These are phyloP conservation scores for Burhinus bistriatus DNA, from an alignment of 2,113 vertebrate species.

Conservation along the genomic window DNA sequence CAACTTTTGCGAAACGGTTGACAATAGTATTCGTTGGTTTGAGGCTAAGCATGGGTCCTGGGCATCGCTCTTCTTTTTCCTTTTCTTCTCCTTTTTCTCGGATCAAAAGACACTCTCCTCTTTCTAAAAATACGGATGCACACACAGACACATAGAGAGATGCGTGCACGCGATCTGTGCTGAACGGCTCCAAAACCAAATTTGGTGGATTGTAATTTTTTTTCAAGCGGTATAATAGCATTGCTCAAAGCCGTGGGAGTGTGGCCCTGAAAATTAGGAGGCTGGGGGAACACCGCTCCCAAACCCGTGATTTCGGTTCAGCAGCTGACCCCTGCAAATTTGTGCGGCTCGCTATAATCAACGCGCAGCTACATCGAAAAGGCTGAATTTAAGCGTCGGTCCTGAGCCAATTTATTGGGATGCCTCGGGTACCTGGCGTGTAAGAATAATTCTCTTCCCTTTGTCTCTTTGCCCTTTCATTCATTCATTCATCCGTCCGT, in stretches of 20 bases:
- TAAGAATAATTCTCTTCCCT: not conserved
- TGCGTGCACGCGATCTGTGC: not conserved
- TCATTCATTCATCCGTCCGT: not conserved
- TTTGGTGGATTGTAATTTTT: not conserved
- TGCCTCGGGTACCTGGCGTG: not conserved
- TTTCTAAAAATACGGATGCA: not conserved
- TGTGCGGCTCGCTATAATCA: not conserved
- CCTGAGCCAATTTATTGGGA: not conserved
- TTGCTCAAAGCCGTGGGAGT: not conserved
- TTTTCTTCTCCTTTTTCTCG: not conserved
- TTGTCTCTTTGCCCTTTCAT: slow-evolving; percentile 42
- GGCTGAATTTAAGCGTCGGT: not conserved
- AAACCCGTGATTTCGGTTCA: not conserved
- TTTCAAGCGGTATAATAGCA: not conserved
- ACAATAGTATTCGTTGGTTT: slow-evolving; percentile 12
- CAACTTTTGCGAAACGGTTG: slow-evolving; percentile 11
- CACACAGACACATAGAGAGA: not conserved
- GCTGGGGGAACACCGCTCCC: not conserved
- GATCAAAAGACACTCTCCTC: not conserved
- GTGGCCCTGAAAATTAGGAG: not conserved
- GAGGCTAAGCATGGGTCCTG: not conserved
- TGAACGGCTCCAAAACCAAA: not conserved
- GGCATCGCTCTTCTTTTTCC: not conserved
- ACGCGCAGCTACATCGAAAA: not conserved
- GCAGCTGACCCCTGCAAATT: not conserved